phyloP scores from a whole-genome alignment of 1,140 invertebrate species.

The Bombus huntii region DNA sequence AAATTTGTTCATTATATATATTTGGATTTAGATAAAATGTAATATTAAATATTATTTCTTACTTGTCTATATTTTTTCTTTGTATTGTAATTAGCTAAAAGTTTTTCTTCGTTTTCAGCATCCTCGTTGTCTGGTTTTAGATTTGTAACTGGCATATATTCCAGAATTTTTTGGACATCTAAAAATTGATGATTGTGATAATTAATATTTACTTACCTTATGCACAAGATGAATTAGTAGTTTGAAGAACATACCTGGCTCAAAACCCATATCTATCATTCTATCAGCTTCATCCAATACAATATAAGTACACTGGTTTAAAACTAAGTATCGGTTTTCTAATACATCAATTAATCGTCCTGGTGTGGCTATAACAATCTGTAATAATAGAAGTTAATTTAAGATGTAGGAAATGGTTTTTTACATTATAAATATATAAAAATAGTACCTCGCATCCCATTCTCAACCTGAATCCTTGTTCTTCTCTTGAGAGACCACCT shows the following conservation, averaged over 20 bases:
- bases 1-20: constrained; percentile 26
- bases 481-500: constrained; percentile 98
- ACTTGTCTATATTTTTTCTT: constrained; percentile 98
- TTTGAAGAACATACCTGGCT: constrained; percentile 85
- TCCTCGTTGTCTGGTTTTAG: constrained; percentile 99
- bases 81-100: constrained; percentile 97
- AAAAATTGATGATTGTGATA: constrained; percentile 32
- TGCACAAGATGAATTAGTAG: not conserved
- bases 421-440: not conserved
- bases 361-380: constrained; percentile 99
- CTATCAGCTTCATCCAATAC: constrained; percentile 98
- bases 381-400: constrained; percentile 56
- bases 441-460: constrained; percentile 95
- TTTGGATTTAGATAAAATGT: constrained; percentile 16
- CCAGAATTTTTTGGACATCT: constrained; percentile 98
- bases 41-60: constrained; percentile 39
- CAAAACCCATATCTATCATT: constrained; percentile 99
- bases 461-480: constrained; percentile 98
- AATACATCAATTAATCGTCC: constrained; percentile 99
- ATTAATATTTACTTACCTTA: constrained; percentile 2
- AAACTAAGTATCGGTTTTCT: constrained; percentile 98
- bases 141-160: constrained; percentile 99
- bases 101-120: constrained; percentile 96
- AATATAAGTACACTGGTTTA: constrained; percentile 97
- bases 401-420: not conserved